Conservation (phyloP, 1,140 invertebrate species). For the Drosophila kurseongensis region DNA sequence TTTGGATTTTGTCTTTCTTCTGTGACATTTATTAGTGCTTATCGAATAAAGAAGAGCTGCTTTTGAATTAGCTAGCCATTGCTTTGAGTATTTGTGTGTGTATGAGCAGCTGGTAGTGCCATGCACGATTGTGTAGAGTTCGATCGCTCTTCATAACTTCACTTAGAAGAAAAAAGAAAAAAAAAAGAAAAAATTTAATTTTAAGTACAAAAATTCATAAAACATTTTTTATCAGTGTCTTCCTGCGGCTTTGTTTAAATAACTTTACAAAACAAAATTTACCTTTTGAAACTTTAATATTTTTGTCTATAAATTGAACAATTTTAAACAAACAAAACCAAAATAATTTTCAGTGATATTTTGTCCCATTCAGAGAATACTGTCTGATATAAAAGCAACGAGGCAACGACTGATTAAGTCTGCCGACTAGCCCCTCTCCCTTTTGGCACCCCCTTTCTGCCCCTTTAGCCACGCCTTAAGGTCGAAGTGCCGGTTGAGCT, state of each 20-base stretch:
- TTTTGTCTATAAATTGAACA: background rate
- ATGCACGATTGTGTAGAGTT: slow-evolving; percentile 33
- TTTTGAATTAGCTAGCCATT: slow-evolving; percentile 32
- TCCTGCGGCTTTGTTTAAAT: no score
- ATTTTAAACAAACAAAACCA: background rate
- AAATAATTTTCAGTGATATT: slow-evolving; percentile 10
- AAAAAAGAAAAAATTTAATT: slow-evolving; percentile 1
- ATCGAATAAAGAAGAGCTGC: slow-evolving; percentile 27
- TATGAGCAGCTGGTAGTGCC: slow-evolving; percentile 32
- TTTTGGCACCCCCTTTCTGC: background rate
- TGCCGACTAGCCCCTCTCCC: slow-evolving; percentile 2
- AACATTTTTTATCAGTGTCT: no score
- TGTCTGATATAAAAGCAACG: slow-evolving; percentile 37
- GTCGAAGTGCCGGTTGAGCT: slow-evolving; percentile 36
- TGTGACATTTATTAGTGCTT: slow-evolving; percentile 13
- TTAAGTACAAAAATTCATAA: background rate
- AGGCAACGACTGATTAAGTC: slow-evolving; percentile 60
- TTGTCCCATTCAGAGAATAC: slow-evolving; percentile 3
- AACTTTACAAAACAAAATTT: no score
- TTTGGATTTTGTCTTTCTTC: slow-evolving; percentile 3
- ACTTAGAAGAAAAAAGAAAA: no score
- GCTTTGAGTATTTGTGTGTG: slow-evolving; percentile 9
- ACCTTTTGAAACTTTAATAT: no score
- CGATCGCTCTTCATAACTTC: slow-evolving; percentile 1
- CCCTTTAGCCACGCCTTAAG: slow-evolving; percentile 9